A percentile compares a stretch with the other conserved stretches of the same genome.
Conservation (phyloP, 1,140 invertebrate species). For the Chrysopa pallens region DNA sequence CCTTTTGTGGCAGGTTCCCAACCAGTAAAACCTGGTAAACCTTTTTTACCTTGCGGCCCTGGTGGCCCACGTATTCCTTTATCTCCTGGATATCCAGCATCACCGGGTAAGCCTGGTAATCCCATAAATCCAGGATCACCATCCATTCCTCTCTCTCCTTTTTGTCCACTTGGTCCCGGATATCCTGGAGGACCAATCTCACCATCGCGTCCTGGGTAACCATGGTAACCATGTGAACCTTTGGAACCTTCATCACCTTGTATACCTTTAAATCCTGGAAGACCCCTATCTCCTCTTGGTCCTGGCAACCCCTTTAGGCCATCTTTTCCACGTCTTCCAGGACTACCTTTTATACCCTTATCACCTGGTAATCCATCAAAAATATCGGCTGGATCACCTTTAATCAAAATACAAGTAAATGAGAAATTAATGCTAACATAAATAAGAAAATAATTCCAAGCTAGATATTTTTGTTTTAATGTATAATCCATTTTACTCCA, state of each 20-base stretch:
- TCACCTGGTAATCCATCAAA: constrained; percentile 12
- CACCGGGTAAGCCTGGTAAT: constrained; percentile 20
- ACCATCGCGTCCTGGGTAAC: constrained; percentile 19
- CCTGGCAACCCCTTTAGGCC: constrained; percentile 29
- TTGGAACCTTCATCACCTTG: constrained; percentile 23
- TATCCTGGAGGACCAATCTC: constrained; percentile 22
- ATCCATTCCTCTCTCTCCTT: constrained; percentile 27
- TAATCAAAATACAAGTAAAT: no score
- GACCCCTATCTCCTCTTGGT: constrained; percentile 19
- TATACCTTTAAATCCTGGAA: constrained; percentile 14
- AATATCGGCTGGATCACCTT: constrained; percentile 14
- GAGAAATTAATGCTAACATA: no score
- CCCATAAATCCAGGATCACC: constrained; percentile 36
- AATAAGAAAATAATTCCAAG: no score
- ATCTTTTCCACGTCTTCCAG: constrained; percentile 21
- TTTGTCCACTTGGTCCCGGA: constrained; percentile 19
- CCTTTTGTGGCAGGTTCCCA: constrained; percentile 35
- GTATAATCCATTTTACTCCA: no score
- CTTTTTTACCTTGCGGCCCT: constrained; percentile 40
- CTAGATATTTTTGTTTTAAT: no score
- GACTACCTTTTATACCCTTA: constrained; percentile 15
- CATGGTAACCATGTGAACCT: constrained; percentile 23
- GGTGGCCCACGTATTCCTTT: constrained; percentile 23
- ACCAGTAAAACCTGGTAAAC: constrained; percentile 36
- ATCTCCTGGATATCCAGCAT: constrained; percentile 24